Percentiles rank a stretch among this genome's conserved stretches.
These are phyloP conservation scores for Dendrocincla tyrannina DNA, from an alignment of 2,797 vertebrate genomes.

Conservation along the genomic window DNA sequence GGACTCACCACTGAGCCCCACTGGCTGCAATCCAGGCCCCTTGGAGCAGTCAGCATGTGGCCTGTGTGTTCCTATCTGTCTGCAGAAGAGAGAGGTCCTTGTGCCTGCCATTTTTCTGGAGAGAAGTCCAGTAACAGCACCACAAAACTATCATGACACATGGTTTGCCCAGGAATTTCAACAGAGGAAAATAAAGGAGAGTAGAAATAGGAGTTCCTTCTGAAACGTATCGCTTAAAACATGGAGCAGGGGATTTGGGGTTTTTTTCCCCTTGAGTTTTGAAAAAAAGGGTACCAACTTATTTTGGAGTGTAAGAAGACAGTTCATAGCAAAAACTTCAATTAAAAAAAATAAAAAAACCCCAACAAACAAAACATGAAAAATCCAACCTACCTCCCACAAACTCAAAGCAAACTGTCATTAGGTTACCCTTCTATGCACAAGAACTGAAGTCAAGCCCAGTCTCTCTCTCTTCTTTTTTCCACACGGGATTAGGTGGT, in stretches of 20 bases:
- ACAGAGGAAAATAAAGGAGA: not conserved
- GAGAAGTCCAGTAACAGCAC: not conserved
- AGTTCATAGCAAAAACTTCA: not conserved
- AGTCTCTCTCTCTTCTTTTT: slow-evolving; percentile 47
- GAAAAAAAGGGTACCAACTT: not conserved
- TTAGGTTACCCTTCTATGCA: not conserved
- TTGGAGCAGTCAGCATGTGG: not conserved
- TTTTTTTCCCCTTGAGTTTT: not conserved
- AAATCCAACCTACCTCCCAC: slow-evolving; percentile 39
- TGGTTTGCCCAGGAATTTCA: not conserved
- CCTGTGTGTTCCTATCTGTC: not conserved
- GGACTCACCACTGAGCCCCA: not conserved
- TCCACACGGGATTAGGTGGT: slow-evolving; percentile 47
- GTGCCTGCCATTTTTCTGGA: not conserved
- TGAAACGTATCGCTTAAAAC: not conserved
- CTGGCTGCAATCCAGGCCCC: not conserved
- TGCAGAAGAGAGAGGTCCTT: not conserved
- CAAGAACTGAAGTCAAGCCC: slow-evolving; percentile 33
- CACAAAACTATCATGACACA: not conserved
- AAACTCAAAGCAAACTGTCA: slow-evolving; percentile 43
- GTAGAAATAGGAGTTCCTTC: not conserved
- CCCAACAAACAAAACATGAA: not conserved
- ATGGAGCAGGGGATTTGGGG: not conserved
- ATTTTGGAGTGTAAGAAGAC: not conserved
- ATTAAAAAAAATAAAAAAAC: not conserved